Conservation (phyloP, 2,888 invertebrate genomes). For the Candidula unifasciata region DNA sequence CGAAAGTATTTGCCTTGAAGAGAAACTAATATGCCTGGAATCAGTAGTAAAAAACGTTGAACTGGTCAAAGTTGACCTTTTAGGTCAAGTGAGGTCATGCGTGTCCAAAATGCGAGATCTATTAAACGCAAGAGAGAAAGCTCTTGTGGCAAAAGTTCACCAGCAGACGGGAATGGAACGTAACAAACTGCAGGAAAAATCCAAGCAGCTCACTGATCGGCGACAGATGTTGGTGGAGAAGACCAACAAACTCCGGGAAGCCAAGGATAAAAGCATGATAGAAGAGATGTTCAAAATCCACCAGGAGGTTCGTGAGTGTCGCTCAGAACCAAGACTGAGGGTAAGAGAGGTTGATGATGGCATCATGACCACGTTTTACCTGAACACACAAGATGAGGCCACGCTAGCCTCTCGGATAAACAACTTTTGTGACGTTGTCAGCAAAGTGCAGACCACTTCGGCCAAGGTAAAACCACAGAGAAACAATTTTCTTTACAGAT, state of each 20-base stretch:
- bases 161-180: slow-evolving; percentile 61
- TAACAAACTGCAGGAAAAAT: slow-evolving; percentile 59
- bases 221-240: slow-evolving; percentile 40
- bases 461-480: slow-evolving; percentile 48
- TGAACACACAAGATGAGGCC: slow-evolving; percentile 62
- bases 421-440: slow-evolving; percentile 66
- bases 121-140: slow-evolving; percentile 66
- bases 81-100: slow-evolving; percentile 61
- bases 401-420: slow-evolving; percentile 60
- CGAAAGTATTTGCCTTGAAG: slow-evolving; percentile 60
- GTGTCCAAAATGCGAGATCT: slow-evolving; percentile 63
- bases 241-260: slow-evolving; percentile 54
- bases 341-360: slow-evolving; percentile 63
- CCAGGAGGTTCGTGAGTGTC: slow-evolving; percentile 61
- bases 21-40: slow-evolving; percentile 62
- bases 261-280: slow-evolving; percentile 61
- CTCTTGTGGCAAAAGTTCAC: slow-evolving; percentile 62
- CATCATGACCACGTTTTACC: slow-evolving; percentile 60
- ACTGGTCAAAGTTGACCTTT: slow-evolving; percentile 56
- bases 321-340: slow-evolving; percentile 60
- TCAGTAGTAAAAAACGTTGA: slow-evolving; percentile 60
- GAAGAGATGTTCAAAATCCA: slow-evolving; percentile 66
- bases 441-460: slow-evolving; percentile 61
- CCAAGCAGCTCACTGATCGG: slow-evolving; percentile 35
- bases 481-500: slow-evolving; percentile 39